Evolutionary conservation across 1,140 invertebrate genomes (phyloP), one percentile per base, ranked within the genome.

Genomic region (Amyelois transitella): DNA sequence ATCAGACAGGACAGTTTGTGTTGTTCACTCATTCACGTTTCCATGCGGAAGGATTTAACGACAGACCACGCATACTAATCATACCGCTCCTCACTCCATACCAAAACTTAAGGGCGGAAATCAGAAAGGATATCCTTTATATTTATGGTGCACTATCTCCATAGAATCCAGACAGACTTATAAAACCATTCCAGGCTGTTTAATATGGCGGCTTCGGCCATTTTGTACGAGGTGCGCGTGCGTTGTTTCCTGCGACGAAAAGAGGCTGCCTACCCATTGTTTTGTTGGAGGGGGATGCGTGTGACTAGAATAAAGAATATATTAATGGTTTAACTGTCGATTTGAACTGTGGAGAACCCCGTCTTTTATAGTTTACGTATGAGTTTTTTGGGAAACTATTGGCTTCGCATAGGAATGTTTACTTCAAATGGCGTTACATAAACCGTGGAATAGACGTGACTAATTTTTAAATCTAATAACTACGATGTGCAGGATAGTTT

Each of bases 201-300:
- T 67, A 72, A 75, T 72, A 77, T 77, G 72, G 78, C 69, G 55
- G 47, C 62, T 53, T 54, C 66, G 64, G 67, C 69, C 73, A 73
- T 76, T 84, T 86, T 73, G 76, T 82, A 86, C 59, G 58, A 57
- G 57, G 58, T 62, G 66, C 81, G 81, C 83, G 83, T 86, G 54
- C 81, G 65, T 43, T 61, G 76, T 72, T 86, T 86, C 82, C 82
- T 83, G 82, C 81, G 72, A 64, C 73, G 68, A 81, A 86, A 82
- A 80, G 81, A 78, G 77, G 77, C 79, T 83, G 77, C 78, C 80
- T 78, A 73, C 69, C 80, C 62, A 86, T 86, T 84, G 82, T 86
- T 84, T 66, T 61, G 57, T 58, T 61, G 72, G 77, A 78, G 74
- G 80, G n/a, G 77, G 79, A 80, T 82, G 79, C 64, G 53, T 77